Evolutionary conservation across 2,113 vertebrate species (phyloP).

Genomic region (Clinocottus analis): DNA sequence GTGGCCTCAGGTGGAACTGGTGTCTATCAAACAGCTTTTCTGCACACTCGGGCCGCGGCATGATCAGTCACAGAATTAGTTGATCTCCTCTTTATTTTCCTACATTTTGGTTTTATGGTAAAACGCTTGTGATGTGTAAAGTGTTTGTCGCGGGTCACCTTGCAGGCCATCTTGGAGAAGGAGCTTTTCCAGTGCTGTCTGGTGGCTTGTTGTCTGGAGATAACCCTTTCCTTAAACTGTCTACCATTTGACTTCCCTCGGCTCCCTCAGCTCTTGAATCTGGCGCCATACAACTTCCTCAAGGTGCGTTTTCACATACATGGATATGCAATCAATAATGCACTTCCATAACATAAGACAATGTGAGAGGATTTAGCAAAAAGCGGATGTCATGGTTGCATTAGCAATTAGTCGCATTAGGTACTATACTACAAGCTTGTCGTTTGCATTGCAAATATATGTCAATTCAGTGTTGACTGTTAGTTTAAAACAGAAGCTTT

Average conservation of each 20-base stretch:
- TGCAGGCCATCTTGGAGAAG: constrained; percentile 75
- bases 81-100: neutral
- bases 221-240: constrained; percentile 78
- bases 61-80: neutral
- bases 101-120: neutral
- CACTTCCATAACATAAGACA: neutral
- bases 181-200: constrained; percentile 88
- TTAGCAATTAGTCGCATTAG: neutral
- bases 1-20: constrained; percentile 38
- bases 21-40: neutral
- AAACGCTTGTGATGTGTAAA: neutral
- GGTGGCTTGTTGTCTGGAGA: constrained; percentile 89
- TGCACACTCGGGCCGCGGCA: neutral
- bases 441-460: neutral
- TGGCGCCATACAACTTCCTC: constrained; percentile 89
- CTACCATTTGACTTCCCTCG: constrained; percentile 84
- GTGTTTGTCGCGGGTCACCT: constrained; percentile 57
- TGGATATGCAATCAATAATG: neutral
- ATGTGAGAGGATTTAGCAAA: neutral
- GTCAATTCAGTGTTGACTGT: neutral
- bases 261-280: constrained; percentile 85
- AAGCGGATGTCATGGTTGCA: neutral
- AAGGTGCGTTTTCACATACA: constrained; percentile 80
- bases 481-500: neutral
- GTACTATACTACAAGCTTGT: neutral